Conservation (phyloP, 2,113 vertebrate species). For the Bothrops jararaca region DNA sequence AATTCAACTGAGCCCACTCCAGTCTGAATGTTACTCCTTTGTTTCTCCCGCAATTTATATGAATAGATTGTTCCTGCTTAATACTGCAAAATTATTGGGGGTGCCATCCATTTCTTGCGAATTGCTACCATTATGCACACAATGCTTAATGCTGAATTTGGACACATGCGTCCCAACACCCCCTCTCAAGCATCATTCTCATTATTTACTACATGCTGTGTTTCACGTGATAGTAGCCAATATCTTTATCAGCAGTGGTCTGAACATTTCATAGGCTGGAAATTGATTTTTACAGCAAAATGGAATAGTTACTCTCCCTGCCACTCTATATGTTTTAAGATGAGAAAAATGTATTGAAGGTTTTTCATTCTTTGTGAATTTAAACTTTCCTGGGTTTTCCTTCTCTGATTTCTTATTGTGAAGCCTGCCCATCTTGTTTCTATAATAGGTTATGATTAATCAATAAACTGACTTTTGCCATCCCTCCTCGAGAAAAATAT, state of each 20-base stretch:
- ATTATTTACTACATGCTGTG: not conserved
- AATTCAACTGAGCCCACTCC: not conserved
- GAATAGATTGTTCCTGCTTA: rapidly evolving
- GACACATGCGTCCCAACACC: not conserved
- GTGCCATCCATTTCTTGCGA: conserved; percentile 36
- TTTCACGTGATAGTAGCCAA: conserved; percentile 19
- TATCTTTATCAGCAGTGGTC: not conserved
- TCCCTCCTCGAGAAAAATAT: conserved; percentile 33
- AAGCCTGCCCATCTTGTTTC: conserved; percentile 18
- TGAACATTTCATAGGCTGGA: conserved; percentile 21
- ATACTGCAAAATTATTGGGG: conserved; percentile 5
- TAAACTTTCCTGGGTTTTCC: not conserved
- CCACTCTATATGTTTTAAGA: conserved; percentile 6
- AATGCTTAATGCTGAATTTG: conserved; percentile 5
- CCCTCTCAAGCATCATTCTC: not conserved
- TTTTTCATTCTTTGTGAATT: conserved; percentile 17
- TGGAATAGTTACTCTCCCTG: not conserved
- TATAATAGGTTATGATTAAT: conserved; percentile 38
- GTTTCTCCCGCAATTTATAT: not conserved
- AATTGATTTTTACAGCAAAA: conserved; percentile 13
- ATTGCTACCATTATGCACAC: not conserved
- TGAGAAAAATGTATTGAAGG: conserved; percentile 28
- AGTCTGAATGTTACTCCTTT: not conserved
- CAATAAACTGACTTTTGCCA: conserved; percentile 30
- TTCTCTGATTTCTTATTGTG: conserved; percentile 7